Evolutionary conservation across 2,797 vertebrate species (phyloP), one percentile per base, ranked within the genome.

Genomic region (Malacoctenus gilli): DNA sequence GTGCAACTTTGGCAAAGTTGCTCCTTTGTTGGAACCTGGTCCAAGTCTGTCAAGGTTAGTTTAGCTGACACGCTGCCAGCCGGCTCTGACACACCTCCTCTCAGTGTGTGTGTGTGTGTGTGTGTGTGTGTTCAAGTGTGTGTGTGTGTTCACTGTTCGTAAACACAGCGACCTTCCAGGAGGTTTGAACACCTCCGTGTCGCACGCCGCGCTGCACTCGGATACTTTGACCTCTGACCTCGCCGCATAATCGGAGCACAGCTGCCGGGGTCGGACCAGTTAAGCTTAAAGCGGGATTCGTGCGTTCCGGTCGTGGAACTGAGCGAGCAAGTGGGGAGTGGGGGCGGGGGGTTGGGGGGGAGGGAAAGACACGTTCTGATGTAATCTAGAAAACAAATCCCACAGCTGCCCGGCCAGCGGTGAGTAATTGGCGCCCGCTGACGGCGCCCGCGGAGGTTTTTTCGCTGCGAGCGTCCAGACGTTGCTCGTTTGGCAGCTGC

Each of bases 11-110:
- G 83, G 72, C 72, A 82, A 63, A 57, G 66, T 40, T 47, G 2
- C 22, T 7, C 4, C 4, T 34, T 40, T 40, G 21, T 19, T 28
- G 56, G 54, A 76, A 46, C 19, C 20, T 15, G 31, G 15, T 85
- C 83, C 80, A 86, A 84, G 66, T 77, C 72, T 77, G 79, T 79
- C 75, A 82, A 77, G 82, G 83, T 85, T 80, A 68, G 49, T 66
- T 59, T 14, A 50, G 59, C 43, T 59, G 72, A 74, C 63, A 42
- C 12, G 8, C 47, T 81, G 77, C 64, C 54, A 53, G 30, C 18
- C 36, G 57, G 60, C 43, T 65, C 51, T 49, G 59, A 73, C 62
- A 71, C 58, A 63, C 69, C 57, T 62, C 16, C 2, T 10, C 61
- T 43, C 39, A 41, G 35, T 37, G 40, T 44, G 16, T 42, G 22